A percentile compares a stretch with the other conserved stretches of the same genome.
Evolutionary conservation across 2,888 invertebrate genomes (phyloP).

Genomic region (Dryadula phaetusa): DNA sequence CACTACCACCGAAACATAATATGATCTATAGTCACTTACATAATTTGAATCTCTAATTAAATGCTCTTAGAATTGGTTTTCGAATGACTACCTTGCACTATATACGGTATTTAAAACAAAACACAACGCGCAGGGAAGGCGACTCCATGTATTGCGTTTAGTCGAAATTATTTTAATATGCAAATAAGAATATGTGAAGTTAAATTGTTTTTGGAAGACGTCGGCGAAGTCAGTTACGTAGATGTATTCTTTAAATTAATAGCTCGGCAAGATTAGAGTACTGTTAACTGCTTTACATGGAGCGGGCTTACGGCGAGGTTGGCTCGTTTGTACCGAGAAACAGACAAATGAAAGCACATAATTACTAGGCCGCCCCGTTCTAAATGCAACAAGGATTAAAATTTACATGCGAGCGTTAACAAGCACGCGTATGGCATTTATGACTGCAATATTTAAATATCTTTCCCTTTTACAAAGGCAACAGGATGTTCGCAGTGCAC

Average conservation of each 20-base stretch:
- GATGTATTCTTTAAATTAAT: slow-evolving; percentile 84
- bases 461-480: slow-evolving; percentile 47
- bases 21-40: slow-evolving; percentile 53
- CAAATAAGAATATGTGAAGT: slow-evolving; percentile 84
- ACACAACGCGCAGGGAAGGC: slow-evolving; percentile 64
- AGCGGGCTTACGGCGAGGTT: slow-evolving; percentile 73
- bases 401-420: slow-evolving; percentile 80
- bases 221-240: slow-evolving; percentile 78
- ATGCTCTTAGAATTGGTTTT: slow-evolving; percentile 62
- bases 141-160: slow-evolving; percentile 81
- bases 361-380: slow-evolving; percentile 82
- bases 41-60: slow-evolving; percentile 57
- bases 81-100: slow-evolving; percentile 50
- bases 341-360: slow-evolving; percentile 84
- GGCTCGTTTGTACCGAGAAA: slow-evolving; percentile 79
- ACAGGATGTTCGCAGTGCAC: slow-evolving; percentile 51
- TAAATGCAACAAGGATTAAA: slow-evolving; percentile 83
- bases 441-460: slow-evolving; percentile 78
- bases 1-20: slow-evolving; percentile 64
- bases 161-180: slow-evolving; percentile 84
- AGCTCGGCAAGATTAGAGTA: slow-evolving; percentile 81
- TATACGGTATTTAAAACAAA: slow-evolving; percentile 59
- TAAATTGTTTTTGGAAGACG: slow-evolving; percentile 72
- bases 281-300: slow-evolving; percentile 83
- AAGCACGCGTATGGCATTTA: slow-evolving; percentile 81